phyloP scores from a whole-genome alignment of 2,113 vertebrate genomes.

The Lampris megalopsis region DNA sequence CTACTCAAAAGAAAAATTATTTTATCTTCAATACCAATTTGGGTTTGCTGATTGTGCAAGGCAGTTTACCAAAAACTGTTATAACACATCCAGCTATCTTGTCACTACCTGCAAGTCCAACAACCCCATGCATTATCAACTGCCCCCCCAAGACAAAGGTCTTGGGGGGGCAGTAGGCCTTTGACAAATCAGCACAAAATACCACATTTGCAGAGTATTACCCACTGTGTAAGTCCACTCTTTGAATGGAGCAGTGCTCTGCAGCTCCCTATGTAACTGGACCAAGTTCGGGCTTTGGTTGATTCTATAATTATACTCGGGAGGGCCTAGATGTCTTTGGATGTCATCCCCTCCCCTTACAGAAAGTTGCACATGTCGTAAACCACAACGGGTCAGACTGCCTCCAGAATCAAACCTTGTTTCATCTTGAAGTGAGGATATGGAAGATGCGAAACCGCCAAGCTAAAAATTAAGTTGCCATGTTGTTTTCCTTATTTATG shows the following conservation, averaged over 20 bases:
- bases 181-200: not conserved
- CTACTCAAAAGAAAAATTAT: not conserved
- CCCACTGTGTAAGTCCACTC: not conserved
- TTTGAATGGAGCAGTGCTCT: not conserved
- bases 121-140: not conserved
- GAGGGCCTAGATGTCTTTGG: constrained; percentile 4
- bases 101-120: rapidly evolving
- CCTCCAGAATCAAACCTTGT: not conserved
- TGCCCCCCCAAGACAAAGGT: not conserved
- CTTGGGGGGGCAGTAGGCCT: not conserved
- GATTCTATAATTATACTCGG: constrained; percentile 29
- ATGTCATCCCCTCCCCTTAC: not conserved
- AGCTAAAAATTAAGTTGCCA: no score
- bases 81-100: not conserved
- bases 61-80: not conserved
- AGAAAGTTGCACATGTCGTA: constrained; percentile 3
- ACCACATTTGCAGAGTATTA: not conserved
- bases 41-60: not conserved
- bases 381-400: no score
- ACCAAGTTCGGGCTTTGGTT: constrained; percentile 12
- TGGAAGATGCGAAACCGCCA: not conserved
- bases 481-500: no score
- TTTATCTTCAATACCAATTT: not conserved
- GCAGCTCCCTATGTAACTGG: constrained; percentile 11
- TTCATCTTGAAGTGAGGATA: not conserved